These are phyloP conservation scores for Aelia acuminata DNA, from an alignment of 2,888 invertebrate genomes.

Conservation along the genomic window DNA sequence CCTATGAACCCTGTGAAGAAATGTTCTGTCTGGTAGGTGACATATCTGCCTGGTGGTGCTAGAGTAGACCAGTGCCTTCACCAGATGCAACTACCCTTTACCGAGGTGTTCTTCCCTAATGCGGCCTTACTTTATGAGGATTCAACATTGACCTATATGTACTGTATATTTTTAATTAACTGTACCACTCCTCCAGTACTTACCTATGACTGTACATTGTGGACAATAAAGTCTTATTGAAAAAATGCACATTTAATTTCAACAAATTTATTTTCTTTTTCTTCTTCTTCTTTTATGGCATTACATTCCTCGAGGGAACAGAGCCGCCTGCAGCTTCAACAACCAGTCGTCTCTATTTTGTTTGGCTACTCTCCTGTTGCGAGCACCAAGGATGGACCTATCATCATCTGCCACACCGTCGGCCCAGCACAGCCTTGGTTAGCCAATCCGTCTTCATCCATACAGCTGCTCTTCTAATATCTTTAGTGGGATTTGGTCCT, in stretches of 20 bases:
- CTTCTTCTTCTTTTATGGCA: too few species aligned
- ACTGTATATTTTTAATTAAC: slow-evolving; percentile 45
- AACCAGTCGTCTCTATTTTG: too few species aligned
- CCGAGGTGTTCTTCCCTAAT: background rate
- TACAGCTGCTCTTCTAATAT: too few species aligned
- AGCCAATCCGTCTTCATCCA: too few species aligned
- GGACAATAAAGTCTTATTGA: slow-evolving; percentile 41
- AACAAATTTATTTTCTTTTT: too few species aligned
- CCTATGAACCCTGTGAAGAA: slow-evolving; percentile 86
- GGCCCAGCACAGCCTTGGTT: too few species aligned
- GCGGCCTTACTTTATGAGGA: background rate
- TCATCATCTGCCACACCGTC: too few species aligned
- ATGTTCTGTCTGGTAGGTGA: slow-evolving; percentile 80
- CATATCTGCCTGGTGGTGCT: slow-evolving; percentile 22
- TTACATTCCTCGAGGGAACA: too few species aligned
- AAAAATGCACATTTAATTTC: background rate
- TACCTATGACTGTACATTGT: slow-evolving; percentile 31
- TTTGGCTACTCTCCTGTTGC: too few species aligned
- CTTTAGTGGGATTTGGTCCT: too few species aligned
- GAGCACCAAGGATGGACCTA: too few species aligned
- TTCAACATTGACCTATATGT: background rate
- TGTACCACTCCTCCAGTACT: slow-evolving; percentile 39
- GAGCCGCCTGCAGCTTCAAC: too few species aligned
- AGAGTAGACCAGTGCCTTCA: slow-evolving; percentile 17
- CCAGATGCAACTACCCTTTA: background rate